These are phyloP conservation scores for Criorhina ranunculi DNA, from an alignment of 2,888 invertebrate species.

Conservation along the genomic window DNA sequence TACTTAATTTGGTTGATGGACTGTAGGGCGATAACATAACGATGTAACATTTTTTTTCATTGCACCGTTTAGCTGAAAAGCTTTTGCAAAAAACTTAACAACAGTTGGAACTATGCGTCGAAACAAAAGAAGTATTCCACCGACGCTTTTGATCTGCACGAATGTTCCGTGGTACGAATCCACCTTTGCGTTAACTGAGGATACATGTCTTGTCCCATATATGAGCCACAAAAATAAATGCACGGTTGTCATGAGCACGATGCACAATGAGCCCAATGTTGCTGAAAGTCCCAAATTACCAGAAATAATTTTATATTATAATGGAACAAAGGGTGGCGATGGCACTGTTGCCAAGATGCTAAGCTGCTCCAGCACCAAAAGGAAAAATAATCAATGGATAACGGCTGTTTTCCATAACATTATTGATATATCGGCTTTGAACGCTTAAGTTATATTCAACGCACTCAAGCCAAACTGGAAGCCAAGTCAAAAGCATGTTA, in stretches of 20 bases:
- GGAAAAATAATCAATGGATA: too few species aligned
- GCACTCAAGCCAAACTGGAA: too few species aligned
- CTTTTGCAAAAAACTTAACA: conserved; percentile 1
- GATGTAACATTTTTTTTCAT: not conserved
- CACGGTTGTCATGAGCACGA: not conserved
- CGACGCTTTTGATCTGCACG: not conserved
- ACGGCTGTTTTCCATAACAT: too few species aligned
- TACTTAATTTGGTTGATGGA: not conserved
- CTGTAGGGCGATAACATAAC: too few species aligned
- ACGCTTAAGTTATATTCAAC: too few species aligned
- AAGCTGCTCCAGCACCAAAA: too few species aligned
- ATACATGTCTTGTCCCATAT: not conserved
- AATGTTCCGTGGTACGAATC: not conserved
- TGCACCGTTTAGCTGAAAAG: not conserved
- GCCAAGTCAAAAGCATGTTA: too few species aligned
- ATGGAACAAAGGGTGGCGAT: not conserved
- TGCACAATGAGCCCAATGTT: conserved; percentile 1
- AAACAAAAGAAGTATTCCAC: not conserved
- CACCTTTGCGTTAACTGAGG: not conserved
- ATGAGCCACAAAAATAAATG: not conserved
- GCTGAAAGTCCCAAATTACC: not conserved
- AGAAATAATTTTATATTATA: not conserved
- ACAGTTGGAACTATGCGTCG: not conserved
- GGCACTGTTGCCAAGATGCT: too few species aligned
- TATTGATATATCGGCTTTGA: too few species aligned